Evolutionary conservation across 2,113 vertebrate genomes (phyloP).

Genomic region (Dolichallabes microphthalmus): DNA sequence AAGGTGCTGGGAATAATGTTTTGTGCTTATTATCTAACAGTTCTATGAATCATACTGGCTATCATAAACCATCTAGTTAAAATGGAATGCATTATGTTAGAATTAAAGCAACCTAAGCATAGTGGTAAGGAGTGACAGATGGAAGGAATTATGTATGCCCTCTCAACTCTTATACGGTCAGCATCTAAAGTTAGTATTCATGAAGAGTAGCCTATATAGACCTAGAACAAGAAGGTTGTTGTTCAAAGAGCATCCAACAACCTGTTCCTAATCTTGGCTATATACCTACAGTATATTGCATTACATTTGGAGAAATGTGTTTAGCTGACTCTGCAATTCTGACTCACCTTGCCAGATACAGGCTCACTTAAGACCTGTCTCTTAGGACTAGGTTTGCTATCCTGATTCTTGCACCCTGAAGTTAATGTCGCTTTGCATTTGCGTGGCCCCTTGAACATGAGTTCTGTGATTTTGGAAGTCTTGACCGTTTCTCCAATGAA

Average conservation of each 20-base stretch:
- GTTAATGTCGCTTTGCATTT: slow-evolving; percentile 55
- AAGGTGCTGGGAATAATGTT: not conserved
- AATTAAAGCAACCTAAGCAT: not conserved
- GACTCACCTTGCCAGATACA: slow-evolving; percentile 76
- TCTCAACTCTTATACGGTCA: not conserved
- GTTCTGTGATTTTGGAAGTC: slow-evolving; percentile 72
- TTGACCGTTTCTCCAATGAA: slow-evolving; percentile 82
- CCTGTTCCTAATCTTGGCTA: not conserved
- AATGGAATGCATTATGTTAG: not conserved
- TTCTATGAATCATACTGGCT: not conserved
- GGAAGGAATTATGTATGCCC: not conserved
- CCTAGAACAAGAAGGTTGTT: not conserved
- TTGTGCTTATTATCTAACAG: not conserved
- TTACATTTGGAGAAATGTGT: not conserved
- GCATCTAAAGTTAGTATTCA: not conserved
- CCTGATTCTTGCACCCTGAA: slow-evolving; percentile 60
- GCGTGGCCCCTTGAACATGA: slow-evolving; percentile 71
- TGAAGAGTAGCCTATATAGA: not conserved
- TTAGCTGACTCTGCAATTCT: not conserved
- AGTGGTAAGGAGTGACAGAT: not conserved
- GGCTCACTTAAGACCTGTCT: slow-evolving; percentile 62
- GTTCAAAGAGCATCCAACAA: not conserved
- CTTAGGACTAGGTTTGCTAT: slow-evolving; percentile 62
- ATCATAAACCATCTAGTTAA: not conserved
- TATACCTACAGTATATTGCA: not conserved